Evolutionary conservation across 2,797 vertebrate species (phyloP).

Genomic region (Harpagifer antarcticus): DNA sequence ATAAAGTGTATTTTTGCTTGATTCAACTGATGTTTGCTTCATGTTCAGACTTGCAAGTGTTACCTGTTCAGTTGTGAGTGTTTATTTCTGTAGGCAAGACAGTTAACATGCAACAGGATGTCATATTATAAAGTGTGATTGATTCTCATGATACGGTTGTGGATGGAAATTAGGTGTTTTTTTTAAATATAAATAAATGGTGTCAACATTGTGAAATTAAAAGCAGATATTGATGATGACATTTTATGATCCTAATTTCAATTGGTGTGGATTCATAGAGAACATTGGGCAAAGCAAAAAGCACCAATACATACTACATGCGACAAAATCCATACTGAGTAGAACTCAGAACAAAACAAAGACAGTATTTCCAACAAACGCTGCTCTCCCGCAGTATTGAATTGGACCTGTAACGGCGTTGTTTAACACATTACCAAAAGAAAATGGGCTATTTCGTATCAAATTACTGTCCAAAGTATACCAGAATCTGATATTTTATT

Average conservation of each 20-base stretch:
- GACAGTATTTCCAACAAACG: slow-evolving; percentile 7
- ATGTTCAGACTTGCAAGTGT: background rate
- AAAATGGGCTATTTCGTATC: slow-evolving; percentile 46
- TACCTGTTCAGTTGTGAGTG: background rate
- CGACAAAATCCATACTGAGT: background rate
- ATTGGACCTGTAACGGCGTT: slow-evolving; percentile 30
- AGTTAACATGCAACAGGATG: background rate
- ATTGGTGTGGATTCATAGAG: background rate
- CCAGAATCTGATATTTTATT: slow-evolving; percentile 25
- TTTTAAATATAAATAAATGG: background rate
- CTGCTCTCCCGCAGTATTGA: slow-evolving; percentile 3
- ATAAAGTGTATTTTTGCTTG: slow-evolving; percentile 2
- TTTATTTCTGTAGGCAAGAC: background rate
- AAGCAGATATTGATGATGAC: background rate
- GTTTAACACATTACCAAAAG: slow-evolving; percentile 36
- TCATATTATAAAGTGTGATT: background rate
- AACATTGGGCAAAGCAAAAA: background rate
- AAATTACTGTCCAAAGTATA: slow-evolving; percentile 12
- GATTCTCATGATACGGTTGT: background rate
- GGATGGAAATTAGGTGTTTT: background rate
- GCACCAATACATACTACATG: background rate
- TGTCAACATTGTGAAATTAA: background rate
- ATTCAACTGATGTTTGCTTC: slow-evolving; percentile 2
- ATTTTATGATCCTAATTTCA: background rate
- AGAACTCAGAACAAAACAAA: slow-evolving; percentile 29